Percentiles rank a stretch among this genome's conserved stretches.
Evolutionary conservation across 2,113 vertebrate genomes (phyloP).

Genomic region (Tympanuchus pallidicinctus): DNA sequence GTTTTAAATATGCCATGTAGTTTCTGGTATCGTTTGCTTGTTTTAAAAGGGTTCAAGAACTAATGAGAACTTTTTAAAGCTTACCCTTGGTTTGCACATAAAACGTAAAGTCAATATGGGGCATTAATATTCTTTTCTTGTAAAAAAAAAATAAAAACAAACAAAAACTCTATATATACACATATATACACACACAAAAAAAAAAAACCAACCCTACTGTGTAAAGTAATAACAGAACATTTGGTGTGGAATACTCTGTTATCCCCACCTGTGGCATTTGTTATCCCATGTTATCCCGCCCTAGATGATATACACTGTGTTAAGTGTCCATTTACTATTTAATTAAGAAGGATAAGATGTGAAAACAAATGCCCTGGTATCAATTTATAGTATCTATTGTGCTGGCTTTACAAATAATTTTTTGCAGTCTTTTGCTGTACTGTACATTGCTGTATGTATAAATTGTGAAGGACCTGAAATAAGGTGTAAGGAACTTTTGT

Average conservation of each 20-base stretch:
- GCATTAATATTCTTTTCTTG: slow-evolving; percentile 90
- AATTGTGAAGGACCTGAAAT: slow-evolving; percentile 88
- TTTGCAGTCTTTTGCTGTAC: slow-evolving; percentile 87
- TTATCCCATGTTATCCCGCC: slow-evolving; percentile 68
- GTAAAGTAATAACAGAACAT: slow-evolving; percentile 80
- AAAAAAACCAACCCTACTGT: slow-evolving; percentile 63
- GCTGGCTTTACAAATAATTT: slow-evolving; percentile 89
- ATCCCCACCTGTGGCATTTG: slow-evolving; percentile 75
- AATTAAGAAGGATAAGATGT: slow-evolving; percentile 81
- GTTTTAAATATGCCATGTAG: slow-evolving; percentile 87
- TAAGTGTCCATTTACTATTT: slow-evolving; percentile 82
- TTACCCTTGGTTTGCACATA: slow-evolving; percentile 94
- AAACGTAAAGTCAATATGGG: slow-evolving; percentile 90
- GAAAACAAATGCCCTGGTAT: slow-evolving; percentile 84
- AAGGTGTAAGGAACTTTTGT: slow-evolving; percentile 88
- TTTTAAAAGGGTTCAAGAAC: slow-evolving; percentile 86
- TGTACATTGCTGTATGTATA: slow-evolving; percentile 89
- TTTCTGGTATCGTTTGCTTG: slow-evolving; percentile 84
- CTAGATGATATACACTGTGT: slow-evolving; percentile 73
- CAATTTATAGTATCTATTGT: slow-evolving; percentile 85
- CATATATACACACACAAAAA: neutral
- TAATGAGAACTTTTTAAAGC: slow-evolving; percentile 89
- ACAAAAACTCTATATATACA: slow-evolving; percentile 45
- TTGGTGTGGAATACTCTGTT: slow-evolving; percentile 77
- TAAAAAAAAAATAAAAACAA: slow-evolving; percentile 74